A percentile compares a stretch with the other conserved stretches of the same genome.
These are phyloP conservation scores for Micrasema minimum DNA, from an alignment of 1,140 invertebrate genomes.

Conservation along the genomic window DNA sequence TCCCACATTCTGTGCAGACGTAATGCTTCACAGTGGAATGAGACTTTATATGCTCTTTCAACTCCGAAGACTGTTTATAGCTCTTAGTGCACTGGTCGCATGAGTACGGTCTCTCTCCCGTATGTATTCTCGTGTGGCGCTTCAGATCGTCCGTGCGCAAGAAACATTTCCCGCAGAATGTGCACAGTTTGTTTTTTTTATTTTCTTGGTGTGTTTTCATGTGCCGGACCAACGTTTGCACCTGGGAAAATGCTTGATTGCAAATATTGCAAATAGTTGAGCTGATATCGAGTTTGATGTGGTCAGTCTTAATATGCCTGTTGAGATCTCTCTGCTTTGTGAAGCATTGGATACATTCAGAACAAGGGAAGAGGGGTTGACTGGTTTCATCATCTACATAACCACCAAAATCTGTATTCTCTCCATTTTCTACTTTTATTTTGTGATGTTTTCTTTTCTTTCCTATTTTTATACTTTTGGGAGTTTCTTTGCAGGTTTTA, in stretches of 20 bases:
- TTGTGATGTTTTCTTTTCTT: constrained; percentile 20
- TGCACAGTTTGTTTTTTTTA: constrained; percentile 49
- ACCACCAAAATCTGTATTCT: constrained; percentile 23
- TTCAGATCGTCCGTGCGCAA: constrained; percentile 52
- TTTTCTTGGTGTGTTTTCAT: constrained; percentile 57
- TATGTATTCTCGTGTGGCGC: constrained; percentile 69
- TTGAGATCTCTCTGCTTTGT: constrained; percentile 35
- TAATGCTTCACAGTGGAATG: constrained; percentile 72
- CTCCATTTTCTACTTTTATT: constrained; percentile 14
- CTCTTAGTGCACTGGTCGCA: constrained; percentile 60
- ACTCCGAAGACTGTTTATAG: constrained; percentile 60
- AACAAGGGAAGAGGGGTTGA: constrained; percentile 36
- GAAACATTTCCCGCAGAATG: constrained; percentile 54
- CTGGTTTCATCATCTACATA: constrained; percentile 33
- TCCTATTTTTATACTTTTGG: constrained; percentile 29
- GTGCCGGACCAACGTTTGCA: constrained; percentile 59
- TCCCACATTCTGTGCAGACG: constrained; percentile 70
- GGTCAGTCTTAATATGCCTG: constrained; percentile 36
- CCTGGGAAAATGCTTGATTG: constrained; percentile 59
- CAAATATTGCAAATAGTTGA: constrained; percentile 42
- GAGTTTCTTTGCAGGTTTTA: constrained; percentile 5
- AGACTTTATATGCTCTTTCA: constrained; percentile 69
- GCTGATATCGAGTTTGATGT: neutral
- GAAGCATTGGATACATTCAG: constrained; percentile 40
- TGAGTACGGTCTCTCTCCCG: constrained; percentile 70